Evolutionary conservation across 2,113 vertebrate genomes (phyloP), one percentile per base, ranked within the genome.

Genomic region (Crotalus helleri): DNA sequence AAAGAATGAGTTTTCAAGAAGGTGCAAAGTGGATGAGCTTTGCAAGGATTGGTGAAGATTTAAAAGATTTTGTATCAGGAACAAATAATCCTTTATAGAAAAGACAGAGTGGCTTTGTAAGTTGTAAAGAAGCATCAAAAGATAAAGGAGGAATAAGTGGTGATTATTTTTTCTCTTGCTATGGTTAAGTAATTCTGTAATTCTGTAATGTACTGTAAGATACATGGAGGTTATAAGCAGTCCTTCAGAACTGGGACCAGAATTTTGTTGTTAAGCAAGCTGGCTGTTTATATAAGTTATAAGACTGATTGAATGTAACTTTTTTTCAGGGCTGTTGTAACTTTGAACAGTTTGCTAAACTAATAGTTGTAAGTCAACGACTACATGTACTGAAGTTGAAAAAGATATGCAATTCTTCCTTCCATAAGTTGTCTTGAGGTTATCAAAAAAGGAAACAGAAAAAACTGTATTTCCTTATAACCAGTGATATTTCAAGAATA

Each of bases 101-200:
- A 92, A 69, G n/a, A 92, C 92, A 92, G 92, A 92, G 87, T 29
- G 51, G 61, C 87, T 81, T 92, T 92, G 87, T 92, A 57, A 57
- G 33, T 89, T 81, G 61, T 54, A 92, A 85, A 39, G 53, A 92
- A 81, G 33, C 51, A 33, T 17, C 87, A 54, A 74, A 74, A 29
- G 91, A 69, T 26, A 55, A 54, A 74, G 59, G 44, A 89, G 12
- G 23, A 92, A 24, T 88, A 53, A 29, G 2, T 81, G 24, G 55
- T 23, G 9, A 24, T 49, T 61, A 64, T 44, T 51, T 53, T 59
- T 51, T 17, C 24, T 49, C n/a, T 87, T 87, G 46, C 61, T n/a
- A 49, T 19, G 29, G 26, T 87, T 53, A 51, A n/a, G 64, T 69
- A 69, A 69, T 69, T 69, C 64, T 69, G 29, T 69, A n/a, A 12